Conservation (phyloP, 30 jellyfish, hydroid and myxozoan species). For the Pseudorhiza aurosa region DNA sequence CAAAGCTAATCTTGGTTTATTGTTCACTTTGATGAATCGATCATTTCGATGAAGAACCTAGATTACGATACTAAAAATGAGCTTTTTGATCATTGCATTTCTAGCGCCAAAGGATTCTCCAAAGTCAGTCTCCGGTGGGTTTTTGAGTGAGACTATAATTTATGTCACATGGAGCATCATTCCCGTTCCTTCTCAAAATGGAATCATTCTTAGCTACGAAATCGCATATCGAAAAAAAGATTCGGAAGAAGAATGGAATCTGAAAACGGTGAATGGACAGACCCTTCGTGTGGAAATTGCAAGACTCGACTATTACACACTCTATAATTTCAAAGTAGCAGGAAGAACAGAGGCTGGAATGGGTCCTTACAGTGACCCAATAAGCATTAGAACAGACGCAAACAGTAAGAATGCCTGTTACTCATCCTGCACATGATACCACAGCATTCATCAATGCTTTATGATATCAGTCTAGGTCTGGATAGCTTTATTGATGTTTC, state of each 20-base stretch:
- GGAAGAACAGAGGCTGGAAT: slow-evolving; percentile 38
- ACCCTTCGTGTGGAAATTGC: background rate
- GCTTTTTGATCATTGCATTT: too few relatives aligned
- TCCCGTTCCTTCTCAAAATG: slow-evolving; percentile 38
- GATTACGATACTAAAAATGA: too few relatives aligned
- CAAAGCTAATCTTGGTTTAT: too few relatives aligned
- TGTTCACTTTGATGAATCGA: too few relatives aligned
- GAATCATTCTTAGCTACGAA: slow-evolving; percentile 25
- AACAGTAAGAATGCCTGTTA: slow-evolving; percentile 14
- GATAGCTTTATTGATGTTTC: too few relatives aligned
- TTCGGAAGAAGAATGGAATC: slow-evolving; percentile 20
- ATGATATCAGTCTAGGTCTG: too few relatives aligned
- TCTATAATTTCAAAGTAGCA: slow-evolving; percentile 45
- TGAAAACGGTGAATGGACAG: background rate
- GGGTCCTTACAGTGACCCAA: slow-evolving; percentile 36
- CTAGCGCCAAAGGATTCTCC: slow-evolving; percentile 38
- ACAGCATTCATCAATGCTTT: too few relatives aligned
- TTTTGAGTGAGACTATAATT: slow-evolving; percentile 13
- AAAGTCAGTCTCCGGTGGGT: slow-evolving; percentile 13
- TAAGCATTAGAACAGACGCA: slow-evolving; percentile 53
- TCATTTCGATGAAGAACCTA: too few relatives aligned
- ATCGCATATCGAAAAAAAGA: slow-evolving; percentile 8
- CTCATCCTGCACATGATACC: too few relatives aligned
- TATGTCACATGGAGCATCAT: slow-evolving; percentile 23
- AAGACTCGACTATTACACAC: slow-evolving; percentile 22